These are phyloP conservation scores for Chelmon rostratus DNA, from an alignment of 2,797 vertebrate species.

Conservation along the genomic window DNA sequence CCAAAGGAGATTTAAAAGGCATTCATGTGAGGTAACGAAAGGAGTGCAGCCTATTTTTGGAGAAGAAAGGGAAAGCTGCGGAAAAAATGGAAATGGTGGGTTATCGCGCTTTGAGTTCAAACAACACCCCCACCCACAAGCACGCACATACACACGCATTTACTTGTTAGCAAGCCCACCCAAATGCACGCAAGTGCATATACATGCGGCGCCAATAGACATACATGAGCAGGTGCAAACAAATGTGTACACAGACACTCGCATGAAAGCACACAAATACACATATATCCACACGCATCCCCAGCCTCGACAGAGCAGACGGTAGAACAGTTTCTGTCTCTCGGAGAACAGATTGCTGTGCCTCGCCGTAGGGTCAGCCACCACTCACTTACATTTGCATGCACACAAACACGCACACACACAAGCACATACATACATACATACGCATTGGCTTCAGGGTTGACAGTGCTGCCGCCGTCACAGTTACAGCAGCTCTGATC, in stretches of 20 bases:
- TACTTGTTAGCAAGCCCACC: conserved; percentile 43
- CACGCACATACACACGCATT: background rate
- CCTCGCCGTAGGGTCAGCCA: conserved; percentile 67
- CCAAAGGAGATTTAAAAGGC: conserved; percentile 75
- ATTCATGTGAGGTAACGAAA: conserved; percentile 70
- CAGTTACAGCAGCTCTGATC: conserved; percentile 52
- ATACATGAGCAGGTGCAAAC: conserved; percentile 16
- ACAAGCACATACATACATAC: conserved; percentile 23
- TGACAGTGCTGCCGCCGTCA: conserved; percentile 40
- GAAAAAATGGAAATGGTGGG: conserved; percentile 46
- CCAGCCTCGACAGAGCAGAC: conserved; percentile 60
- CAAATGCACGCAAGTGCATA: conserved; percentile 14
- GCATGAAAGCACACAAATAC: background rate
- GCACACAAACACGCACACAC: conserved; percentile 22
- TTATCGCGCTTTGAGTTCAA: conserved; percentile 55
- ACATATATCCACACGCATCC: conserved; percentile 18
- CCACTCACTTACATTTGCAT: conserved; percentile 51
- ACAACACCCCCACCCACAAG: conserved; percentile 19
- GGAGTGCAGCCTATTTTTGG: conserved; percentile 69
- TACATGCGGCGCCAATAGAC: conserved; percentile 5
- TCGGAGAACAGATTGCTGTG: conserved; percentile 75
- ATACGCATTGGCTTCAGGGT: conserved; percentile 37
- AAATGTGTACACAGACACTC: background rate
- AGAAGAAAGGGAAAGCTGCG: conserved; percentile 57
- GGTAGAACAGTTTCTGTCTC: conserved; percentile 53